These are phyloP conservation scores for Xerus inauris DNA, from an alignment of 2,113 vertebrate species.

Conservation along the genomic window DNA sequence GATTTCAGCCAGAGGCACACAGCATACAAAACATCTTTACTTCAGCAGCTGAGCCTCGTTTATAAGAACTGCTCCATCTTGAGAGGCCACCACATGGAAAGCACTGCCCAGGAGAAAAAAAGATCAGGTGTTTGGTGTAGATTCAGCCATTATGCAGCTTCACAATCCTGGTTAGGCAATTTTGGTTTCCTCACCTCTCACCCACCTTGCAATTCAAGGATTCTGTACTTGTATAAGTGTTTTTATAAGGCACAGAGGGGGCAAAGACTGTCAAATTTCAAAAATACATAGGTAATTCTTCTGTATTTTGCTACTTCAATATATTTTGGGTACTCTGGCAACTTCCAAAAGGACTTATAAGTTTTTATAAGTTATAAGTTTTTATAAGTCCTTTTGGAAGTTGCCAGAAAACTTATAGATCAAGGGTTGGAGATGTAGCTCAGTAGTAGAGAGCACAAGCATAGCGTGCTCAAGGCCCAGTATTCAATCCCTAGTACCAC, in stretches of 20 bases:
- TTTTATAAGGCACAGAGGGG: not conserved
- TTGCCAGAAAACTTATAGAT: not conserved
- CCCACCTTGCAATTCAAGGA: not conserved
- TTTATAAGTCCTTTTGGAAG: too few species aligned
- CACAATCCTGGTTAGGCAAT: not conserved
- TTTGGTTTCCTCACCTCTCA: not conserved
- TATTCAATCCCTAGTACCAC: not conserved
- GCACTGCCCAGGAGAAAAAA: not conserved
- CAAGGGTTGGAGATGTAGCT: not conserved
- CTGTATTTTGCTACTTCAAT: too few species aligned
- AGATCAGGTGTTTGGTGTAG: not conserved
- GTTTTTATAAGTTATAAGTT: too few species aligned
- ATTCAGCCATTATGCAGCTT: not conserved
- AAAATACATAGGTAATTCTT: not conserved
- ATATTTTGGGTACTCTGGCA: not conserved
- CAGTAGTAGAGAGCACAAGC: not conserved
- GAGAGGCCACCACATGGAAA: not conserved
- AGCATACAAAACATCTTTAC: not conserved
- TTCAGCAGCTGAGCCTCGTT: not conserved
- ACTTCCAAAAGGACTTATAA: not conserved
- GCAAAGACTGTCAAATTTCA: not conserved
- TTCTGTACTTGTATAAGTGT: not conserved
- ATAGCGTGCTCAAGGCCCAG: not conserved
- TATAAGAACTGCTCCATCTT: conserved; percentile 1
- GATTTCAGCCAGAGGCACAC: conserved; percentile 48